Evolutionary conservation across 1,140 invertebrate species (phyloP).

Genomic region (roundworm (Caenorhabditis elegans)): WBcel235 BX284606.5:11113001-11113500

Average conservation of each 20-base stretch:
- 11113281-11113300: not conserved
- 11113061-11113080: not conserved
- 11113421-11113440: constrained; percentile 4
- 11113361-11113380: not conserved
- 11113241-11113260: constrained; percentile 1
- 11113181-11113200: constrained; percentile 11
- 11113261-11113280: not conserved
- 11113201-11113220: not conserved
- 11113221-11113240: not conserved
- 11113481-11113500: not conserved
- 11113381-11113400: not conserved
- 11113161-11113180: not conserved
- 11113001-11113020: constrained; percentile 6
- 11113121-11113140: not conserved
- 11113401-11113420: not conserved
- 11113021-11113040: constrained; percentile 8
- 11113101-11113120: not conserved
- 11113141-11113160: constrained; percentile 18
- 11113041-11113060: not conserved
- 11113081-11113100: constrained; percentile 12
- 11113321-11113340: not conserved
- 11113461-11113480: not conserved
- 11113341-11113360: not conserved
- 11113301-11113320: not conserved
- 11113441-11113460: not conserved